Percentiles rank a stretch among this genome's conserved stretches.
Evolutionary conservation across 2,888 invertebrate genomes (phyloP).

Genomic region (Steinernema hermaphroditum): DNA sequence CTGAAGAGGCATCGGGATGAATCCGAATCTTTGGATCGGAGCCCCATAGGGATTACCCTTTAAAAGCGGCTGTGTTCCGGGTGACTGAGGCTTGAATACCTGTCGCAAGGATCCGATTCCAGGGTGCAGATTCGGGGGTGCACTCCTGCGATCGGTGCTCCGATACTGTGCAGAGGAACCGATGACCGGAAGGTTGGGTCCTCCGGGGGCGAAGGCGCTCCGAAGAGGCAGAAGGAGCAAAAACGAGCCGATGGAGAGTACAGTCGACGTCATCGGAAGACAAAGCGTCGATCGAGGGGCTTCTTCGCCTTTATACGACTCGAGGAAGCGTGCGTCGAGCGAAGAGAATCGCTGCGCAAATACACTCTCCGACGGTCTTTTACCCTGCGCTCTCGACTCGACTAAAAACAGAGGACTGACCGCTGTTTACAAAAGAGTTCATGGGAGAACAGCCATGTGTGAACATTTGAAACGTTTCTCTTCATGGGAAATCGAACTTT

Average conservation of each 20-base stretch:
- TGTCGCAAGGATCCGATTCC: not conserved
- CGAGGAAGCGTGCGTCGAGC: slow-evolving; percentile 3
- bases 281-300: not conserved
- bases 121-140: not conserved
- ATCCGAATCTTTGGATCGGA: too few relatives aligned
- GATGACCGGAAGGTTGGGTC: not conserved
- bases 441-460: too few relatives aligned
- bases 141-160: not conserved
- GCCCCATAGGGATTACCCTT: slow-evolving; percentile 1
- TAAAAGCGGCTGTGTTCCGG: not conserved
- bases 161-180: slow-evolving; percentile 14
- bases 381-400: not conserved
- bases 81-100: not conserved
- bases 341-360: slow-evolving; percentile 20
- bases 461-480: too few relatives aligned
- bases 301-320: slow-evolving; percentile 3
- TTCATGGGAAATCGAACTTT: too few relatives aligned
- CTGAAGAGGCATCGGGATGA: too few relatives aligned
- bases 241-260: not conserved
- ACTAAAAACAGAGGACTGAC: not conserved
- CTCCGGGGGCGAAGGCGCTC: slow-evolving; percentile 1
- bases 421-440: not conserved
- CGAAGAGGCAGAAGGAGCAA: not conserved
- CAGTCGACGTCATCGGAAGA: not conserved
- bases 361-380: not conserved